Evolutionary conservation across 1,140 invertebrate genomes (phyloP).

Genomic region (Drosophila micromelanica): DNA sequence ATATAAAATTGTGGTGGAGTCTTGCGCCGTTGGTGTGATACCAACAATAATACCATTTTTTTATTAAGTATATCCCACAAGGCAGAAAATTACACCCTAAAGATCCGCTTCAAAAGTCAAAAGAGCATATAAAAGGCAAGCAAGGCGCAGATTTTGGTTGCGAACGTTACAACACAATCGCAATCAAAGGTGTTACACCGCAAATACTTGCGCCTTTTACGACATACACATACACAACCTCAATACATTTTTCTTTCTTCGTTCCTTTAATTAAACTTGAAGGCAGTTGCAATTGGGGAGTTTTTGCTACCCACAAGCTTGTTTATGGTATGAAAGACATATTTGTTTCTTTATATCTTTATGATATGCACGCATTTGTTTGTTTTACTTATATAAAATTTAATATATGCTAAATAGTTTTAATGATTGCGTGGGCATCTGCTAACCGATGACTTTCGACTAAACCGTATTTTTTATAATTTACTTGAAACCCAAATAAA

Average conservation of each 20-base stretch:
- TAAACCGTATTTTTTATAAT: no score
- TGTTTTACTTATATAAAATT: no score
- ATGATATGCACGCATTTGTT: no score
- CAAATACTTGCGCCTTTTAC: conserved; percentile 64
- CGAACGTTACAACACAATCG: conserved; percentile 60
- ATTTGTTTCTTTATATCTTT: conserved; percentile 5
- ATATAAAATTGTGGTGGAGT: no score
- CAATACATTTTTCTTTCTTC: neutral
- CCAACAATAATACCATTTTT: no score
- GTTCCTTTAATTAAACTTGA: neutral
- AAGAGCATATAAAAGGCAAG: conserved; percentile 4
- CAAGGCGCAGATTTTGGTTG: neutral
- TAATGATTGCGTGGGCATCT: no score
- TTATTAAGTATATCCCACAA: no score
- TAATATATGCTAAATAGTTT: no score
- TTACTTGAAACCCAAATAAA: no score
- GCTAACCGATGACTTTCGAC: no score
- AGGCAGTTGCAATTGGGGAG: conserved; percentile 34
- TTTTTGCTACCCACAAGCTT: neutral
- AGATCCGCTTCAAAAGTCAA: conserved; percentile 21
- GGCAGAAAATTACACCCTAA: conserved; percentile 5
- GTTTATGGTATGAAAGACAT: no score
- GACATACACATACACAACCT: conserved; percentile 18
- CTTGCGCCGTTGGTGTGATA: no score
- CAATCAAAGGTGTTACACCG: conserved; percentile 71